Evolutionary conservation across 2,888 invertebrate genomes (phyloP), one percentile per base, ranked within the genome.

Genomic region (Trichogramma dendrolimi): DNA sequence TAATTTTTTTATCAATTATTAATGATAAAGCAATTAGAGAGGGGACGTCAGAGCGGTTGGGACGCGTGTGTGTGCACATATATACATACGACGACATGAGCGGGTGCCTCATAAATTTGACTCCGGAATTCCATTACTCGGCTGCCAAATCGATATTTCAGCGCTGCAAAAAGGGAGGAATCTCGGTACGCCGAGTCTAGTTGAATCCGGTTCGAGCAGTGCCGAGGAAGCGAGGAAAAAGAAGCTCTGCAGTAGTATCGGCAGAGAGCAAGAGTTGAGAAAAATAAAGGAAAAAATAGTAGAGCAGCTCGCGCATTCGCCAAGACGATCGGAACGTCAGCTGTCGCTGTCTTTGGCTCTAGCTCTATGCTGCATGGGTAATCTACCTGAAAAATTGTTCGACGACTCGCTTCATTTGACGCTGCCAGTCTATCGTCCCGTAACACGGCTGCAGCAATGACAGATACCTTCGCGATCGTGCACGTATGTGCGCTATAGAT

Each of bases 121-220:
- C 70, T 71, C 71, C 72, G 72, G 72, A 73, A 74, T 75, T 74
- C 74, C 72, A 73, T 75, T 74, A 74, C 72, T 71, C 71, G 64
- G 59, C 57, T 67, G 63, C 58, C 67, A 68, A 70, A 74, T 73
- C 72, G 71, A 73, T 74, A 72, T 70, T 71, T 71, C 70, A 70
- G 67, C 67, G 64, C 64, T 61, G 58, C 67, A 57, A 70, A 67
- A 67, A 54, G 60, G 54, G 65, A 62, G 59, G 62, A 55, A 60
- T 63, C 55, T 48, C 58, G 38, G 61, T 41, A 51, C 60, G 55
- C 55, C 66, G 61, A 69, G 67, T 65, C 64, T 58, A 48, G 48
- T 50, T 53, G 11, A 40, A 60, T 51, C 27, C 27, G 27, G 27
- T 27, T 27, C 27, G 27, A 27, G 27, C 27, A 27, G 27, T 27